phyloP scores from a whole-genome alignment of 1,140 invertebrate species.

The Cyclina sinensis region DNA sequence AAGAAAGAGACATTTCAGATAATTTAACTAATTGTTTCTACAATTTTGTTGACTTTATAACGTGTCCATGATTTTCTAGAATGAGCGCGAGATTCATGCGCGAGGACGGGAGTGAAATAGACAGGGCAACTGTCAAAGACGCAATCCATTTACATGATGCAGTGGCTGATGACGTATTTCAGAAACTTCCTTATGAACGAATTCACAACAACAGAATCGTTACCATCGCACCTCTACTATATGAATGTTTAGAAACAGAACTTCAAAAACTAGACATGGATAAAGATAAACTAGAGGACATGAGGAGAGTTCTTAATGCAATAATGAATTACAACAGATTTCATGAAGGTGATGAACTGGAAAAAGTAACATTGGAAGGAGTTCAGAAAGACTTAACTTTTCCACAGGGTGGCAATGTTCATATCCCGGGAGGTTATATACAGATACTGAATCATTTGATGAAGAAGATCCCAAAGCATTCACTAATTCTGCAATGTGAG shows the following conservation, averaged over 20 bases:
- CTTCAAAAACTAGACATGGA: neutral
- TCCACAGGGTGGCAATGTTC: slow-evolving; percentile 15
- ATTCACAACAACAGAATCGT: neutral
- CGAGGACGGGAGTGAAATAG: slow-evolving; percentile 38
- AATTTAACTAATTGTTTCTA: too few species aligned
- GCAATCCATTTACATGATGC: slow-evolving; percentile 7
- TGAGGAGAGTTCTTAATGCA: slow-evolving; percentile 26
- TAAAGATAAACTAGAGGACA: neutral
- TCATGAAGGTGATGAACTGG: slow-evolving; percentile 40
- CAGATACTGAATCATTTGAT: neutral
- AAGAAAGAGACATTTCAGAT: too few species aligned
- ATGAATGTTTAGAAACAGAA: neutral
- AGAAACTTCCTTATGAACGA: neutral
- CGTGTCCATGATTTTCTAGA: too few species aligned
- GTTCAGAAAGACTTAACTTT: neutral
- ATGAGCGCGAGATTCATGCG: slow-evolving; percentile 14
- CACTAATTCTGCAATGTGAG: neutral
- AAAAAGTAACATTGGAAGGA: slow-evolving; percentile 14
- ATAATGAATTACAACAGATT: slow-evolving; percentile 22
- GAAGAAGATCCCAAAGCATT: neutral
- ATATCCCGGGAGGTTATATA: slow-evolving; percentile 19
- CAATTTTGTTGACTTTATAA: too few species aligned
- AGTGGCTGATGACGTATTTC: neutral
- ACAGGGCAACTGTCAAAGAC: neutral
- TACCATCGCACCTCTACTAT: neutral